Percentiles rank a stretch among this genome's conserved stretches.
Conservation (phyloP, 1,140 invertebrate species). For the Drosophila bocki region DNA sequence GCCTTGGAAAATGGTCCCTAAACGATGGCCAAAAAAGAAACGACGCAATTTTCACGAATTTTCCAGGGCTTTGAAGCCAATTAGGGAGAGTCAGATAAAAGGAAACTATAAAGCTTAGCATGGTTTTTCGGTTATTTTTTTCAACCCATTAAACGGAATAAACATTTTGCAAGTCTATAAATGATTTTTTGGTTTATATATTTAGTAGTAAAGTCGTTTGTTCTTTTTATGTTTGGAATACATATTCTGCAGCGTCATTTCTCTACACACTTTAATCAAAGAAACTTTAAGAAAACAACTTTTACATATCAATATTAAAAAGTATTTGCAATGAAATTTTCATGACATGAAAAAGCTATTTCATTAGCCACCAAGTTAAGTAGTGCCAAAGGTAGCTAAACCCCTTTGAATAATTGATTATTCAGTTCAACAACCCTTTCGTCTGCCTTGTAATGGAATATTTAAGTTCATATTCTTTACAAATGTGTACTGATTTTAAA, state of each 20-base stretch:
- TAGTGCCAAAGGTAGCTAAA: background rate
- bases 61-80: constrained; percentile 31
- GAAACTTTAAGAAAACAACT: background rate
- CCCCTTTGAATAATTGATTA: constrained; percentile 16
- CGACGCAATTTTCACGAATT: constrained; percentile 43
- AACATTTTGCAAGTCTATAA: constrained; percentile 3
- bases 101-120: constrained; percentile 18
- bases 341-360: background rate
- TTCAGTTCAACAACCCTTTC: background rate
- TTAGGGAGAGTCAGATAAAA: constrained; percentile 16
- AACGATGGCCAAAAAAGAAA: constrained; percentile 26
- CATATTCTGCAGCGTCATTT: background rate
- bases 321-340: background rate
- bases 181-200: background rate
- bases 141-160: constrained; percentile 24
- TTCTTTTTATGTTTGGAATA: background rate
- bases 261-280: background rate
- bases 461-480: background rate
- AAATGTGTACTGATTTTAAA: background rate
- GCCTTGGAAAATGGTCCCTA: constrained; percentile 32
- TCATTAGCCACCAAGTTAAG: background rate
- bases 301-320: background rate
- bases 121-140: constrained; percentile 15
- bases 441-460: constrained; percentile 22
- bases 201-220: too few relatives aligned